Percentiles rank a stretch among this genome's conserved stretches.
Evolutionary conservation across 2,113 vertebrate species (phyloP).

Genomic region (Pelecanoides urinatrix): DNA sequence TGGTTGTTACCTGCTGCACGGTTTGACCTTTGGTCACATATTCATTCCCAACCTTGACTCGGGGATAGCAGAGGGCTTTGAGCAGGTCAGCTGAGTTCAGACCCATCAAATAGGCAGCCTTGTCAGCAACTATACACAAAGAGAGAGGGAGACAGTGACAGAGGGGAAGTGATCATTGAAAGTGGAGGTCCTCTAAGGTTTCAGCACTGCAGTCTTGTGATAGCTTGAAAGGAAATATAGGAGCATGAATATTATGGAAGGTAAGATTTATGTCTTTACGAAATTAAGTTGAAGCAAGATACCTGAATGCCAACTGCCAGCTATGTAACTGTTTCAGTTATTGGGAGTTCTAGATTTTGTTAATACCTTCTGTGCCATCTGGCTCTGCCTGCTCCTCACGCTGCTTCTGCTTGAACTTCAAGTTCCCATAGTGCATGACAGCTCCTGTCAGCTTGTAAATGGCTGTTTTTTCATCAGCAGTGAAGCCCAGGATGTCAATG

Average conservation of each 20-base stretch:
- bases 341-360: background rate
- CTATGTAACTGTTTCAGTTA: background rate
- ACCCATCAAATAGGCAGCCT: slow-evolving; percentile 47
- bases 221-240: background rate
- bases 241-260: background rate
- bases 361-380: slow-evolving; percentile 15
- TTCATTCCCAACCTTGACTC: background rate
- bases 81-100: slow-evolving; percentile 47
- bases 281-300: background rate
- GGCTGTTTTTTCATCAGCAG: slow-evolving; percentile 1
- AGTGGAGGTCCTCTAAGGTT: background rate
- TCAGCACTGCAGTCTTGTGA: background rate
- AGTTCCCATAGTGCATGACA: slow-evolving; percentile 21
- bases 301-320: background rate
- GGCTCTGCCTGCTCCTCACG: slow-evolving; percentile 48
- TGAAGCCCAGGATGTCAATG: slow-evolving; percentile 38
- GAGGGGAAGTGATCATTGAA: background rate
- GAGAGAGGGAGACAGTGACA: background rate
- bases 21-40: slow-evolving; percentile 2
- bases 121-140: slow-evolving; percentile 8
- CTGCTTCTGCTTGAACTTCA: slow-evolving; percentile 34
- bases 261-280: background rate
- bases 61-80: slow-evolving; percentile 4
- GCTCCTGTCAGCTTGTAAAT: slow-evolving; percentile 45
- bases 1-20: slow-evolving; percentile 17